Conservation (phyloP, 2,797 vertebrate genomes). For the Periparus ater region DNA sequence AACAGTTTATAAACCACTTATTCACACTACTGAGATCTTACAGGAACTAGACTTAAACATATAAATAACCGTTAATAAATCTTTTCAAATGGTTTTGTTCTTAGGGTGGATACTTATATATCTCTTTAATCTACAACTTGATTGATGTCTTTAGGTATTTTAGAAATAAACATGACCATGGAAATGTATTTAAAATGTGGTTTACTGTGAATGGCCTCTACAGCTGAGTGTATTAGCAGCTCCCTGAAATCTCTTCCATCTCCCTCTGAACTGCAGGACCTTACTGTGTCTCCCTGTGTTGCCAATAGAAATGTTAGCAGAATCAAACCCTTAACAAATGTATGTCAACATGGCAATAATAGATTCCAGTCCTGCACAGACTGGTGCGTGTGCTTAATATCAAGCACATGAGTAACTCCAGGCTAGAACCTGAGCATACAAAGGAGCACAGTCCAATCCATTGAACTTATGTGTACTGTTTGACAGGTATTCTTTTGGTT, state of each 20-base stretch:
- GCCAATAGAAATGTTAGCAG: conserved; percentile 32
- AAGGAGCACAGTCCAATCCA: conserved; percentile 50
- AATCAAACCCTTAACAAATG: conserved; percentile 57
- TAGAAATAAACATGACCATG: conserved; percentile 37
- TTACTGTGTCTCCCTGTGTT: background rate
- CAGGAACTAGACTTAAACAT: background rate
- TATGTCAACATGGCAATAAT: conserved; percentile 63
- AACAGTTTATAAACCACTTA: background rate
- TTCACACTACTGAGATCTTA: conserved; percentile 1
- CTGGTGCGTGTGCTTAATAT: conserved; percentile 30
- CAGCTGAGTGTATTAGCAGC: background rate
- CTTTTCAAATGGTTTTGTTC: conserved; percentile 24
- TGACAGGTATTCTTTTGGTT: conserved; percentile 59
- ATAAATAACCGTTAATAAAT: conserved; percentile 15
- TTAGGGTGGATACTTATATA: background rate
- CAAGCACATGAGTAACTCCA: conserved; percentile 69
- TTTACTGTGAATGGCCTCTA: conserved; percentile 2
- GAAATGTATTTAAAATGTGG: conserved; percentile 45
- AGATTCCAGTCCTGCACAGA: conserved; percentile 47
- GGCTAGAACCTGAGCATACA: conserved; percentile 68
- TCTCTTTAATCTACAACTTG: conserved; percentile 30
- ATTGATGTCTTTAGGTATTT: conserved; percentile 39
- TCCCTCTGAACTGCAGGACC: background rate
- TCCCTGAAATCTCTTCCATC: conserved; percentile 25
- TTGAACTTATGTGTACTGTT: conserved; percentile 19